Conservation (phyloP, 2,113 vertebrate species). For the Tor tambroides region DNA sequence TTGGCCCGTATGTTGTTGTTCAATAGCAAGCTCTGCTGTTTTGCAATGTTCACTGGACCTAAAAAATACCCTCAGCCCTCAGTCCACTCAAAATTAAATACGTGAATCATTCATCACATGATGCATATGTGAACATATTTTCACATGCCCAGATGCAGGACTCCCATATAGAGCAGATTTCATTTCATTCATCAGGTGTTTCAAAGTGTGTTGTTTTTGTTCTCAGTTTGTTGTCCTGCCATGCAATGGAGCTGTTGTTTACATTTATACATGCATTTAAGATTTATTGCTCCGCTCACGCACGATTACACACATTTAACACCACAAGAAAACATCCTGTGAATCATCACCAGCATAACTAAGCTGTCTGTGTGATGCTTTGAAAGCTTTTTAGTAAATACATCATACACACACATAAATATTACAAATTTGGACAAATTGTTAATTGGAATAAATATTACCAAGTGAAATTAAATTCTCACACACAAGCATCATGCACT, state of each 20-base stretch:
- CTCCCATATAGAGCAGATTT: constrained; percentile 11
- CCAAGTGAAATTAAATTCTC: too few relatives aligned
- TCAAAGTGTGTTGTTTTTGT: constrained; percentile 18
- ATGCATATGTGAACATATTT: constrained; percentile 22
- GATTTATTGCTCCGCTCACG: constrained; percentile 36
- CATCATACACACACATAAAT: not conserved
- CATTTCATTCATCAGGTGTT: constrained; percentile 44
- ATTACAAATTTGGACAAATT: not conserved
- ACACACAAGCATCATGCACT: too few relatives aligned
- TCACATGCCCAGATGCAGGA: constrained; percentile 35
- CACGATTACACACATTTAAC: constrained; percentile 17
- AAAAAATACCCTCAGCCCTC: constrained; percentile 33
- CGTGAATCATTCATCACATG: constrained; percentile 34
- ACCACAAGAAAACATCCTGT: constrained; percentile 52
- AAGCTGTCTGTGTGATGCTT: constrained; percentile 10
- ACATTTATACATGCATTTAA: constrained; percentile 37
- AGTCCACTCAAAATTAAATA: constrained; percentile 37
- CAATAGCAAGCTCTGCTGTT: constrained; percentile 10
- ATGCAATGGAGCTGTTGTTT: constrained; percentile 21
- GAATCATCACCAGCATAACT: not conserved
- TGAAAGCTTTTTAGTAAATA: not conserved
- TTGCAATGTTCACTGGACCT: constrained; percentile 34
- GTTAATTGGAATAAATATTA: not conserved
- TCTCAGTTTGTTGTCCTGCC: constrained; percentile 11
- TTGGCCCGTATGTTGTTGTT: constrained; percentile 34